Evolutionary conservation across 2,888 invertebrate genomes (phyloP), one percentile per base, ranked within the genome.

Genomic region (Electrophaes corylata): DNA sequence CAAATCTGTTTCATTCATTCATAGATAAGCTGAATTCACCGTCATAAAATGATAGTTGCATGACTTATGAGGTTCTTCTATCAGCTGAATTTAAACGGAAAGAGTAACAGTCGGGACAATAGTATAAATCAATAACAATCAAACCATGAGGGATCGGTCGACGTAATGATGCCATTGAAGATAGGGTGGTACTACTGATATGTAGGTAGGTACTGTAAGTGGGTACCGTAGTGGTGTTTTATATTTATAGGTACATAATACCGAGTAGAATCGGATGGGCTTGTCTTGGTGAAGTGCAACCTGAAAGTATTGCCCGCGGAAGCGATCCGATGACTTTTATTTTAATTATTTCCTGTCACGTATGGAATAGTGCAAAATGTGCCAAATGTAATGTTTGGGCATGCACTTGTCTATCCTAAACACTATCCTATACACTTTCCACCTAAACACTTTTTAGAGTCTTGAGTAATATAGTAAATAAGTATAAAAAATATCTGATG

Each of bases 81-180:
- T 81, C 79, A 78, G 65, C 60, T 67, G 63, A 69, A 71, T 76
- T 73, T 66, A 72, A 73, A 75, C 63, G 65, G 67, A 73, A 75
- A 66, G 62, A 71, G 67, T 68, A 70, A 70, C 60, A 66, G 69
- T 66, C 73, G 72, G 71, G 69, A 10, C 77, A 83, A 81, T 76
- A 72, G 80, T 10, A 29, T 75, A 80, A 80, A 87, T 87, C 86
- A 85, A 86, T 86, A 81, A 80, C 84, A 80, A 84, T 83, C 76
- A 76, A 78, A 80, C 76, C 70, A 75, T 68, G 72, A 83, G 75
- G 76, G 71, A 63, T 70, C 44, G 69, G 57, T 62, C 64, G 62
- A 71, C 71, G 74, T 76, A 78, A 79, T 78, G 66, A 73, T 59
- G 71, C 70, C 65, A 75, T 76, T 55, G 60, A 64, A 67, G 66